Conservation (phyloP, 2,888 invertebrate genomes). For the Drosophila infuscata region DNA sequence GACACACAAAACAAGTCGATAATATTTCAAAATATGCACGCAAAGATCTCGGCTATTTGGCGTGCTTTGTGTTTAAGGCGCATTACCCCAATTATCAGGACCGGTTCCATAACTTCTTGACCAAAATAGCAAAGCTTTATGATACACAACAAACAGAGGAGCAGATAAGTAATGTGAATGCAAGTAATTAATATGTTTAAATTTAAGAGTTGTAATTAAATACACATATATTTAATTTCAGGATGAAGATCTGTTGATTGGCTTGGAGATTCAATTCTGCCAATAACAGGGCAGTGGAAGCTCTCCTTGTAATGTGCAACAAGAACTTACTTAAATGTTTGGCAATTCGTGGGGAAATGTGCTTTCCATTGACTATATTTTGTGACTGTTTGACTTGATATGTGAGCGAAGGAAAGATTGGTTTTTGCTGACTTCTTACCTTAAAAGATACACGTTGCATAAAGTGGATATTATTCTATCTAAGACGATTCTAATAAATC, state of each 20-base stretch:
- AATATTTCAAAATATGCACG: constrained; percentile 3
- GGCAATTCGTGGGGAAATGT: background rate
- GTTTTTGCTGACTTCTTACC: background rate
- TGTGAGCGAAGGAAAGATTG: background rate
- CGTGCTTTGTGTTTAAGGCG: background rate
- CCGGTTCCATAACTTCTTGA: background rate
- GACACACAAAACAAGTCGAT: background rate
- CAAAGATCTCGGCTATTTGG: background rate
- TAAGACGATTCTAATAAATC: background rate
- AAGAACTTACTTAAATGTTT: background rate
- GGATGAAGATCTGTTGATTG: background rate
- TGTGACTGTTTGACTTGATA: background rate
- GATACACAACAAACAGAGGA: background rate
- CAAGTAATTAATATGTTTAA: background rate
- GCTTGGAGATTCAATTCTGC: background rate
- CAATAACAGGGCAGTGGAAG: background rate
- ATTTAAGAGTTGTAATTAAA: background rate
- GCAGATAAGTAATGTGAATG: background rate
- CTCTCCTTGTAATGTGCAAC: background rate
- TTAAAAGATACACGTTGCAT: background rate
- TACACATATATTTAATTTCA: background rate
- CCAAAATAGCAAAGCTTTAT: background rate
- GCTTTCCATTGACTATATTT: background rate
- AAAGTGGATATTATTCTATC: background rate
- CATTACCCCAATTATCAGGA: background rate